Conservation (phyloP, 2,888 invertebrate species). For the Dryomyza anilis region DNA sequence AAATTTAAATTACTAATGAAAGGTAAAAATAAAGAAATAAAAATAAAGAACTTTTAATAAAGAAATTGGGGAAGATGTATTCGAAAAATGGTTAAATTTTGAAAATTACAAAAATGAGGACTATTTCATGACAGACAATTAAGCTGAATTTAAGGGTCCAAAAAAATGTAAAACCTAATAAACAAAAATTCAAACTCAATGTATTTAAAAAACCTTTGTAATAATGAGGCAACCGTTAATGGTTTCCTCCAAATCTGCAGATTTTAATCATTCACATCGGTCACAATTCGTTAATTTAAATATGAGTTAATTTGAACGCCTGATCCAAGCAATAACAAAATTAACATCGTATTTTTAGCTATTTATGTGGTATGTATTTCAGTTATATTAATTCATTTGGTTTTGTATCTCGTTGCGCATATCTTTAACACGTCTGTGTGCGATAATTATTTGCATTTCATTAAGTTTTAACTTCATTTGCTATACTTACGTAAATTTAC, state of each 20-base stretch:
- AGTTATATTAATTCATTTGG: neutral
- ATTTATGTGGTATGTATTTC: neutral
- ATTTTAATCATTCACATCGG: neutral
- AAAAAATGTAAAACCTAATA: neutral
- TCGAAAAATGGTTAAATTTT: too few relatives aligned
- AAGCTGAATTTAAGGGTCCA: neutral
- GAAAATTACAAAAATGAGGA: too few relatives aligned
- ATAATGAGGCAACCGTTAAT: too few relatives aligned
- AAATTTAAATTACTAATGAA: too few relatives aligned
- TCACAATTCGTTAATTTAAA: neutral
- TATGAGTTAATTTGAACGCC: too few relatives aligned
- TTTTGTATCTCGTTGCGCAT: neutral
- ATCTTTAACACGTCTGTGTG: neutral
- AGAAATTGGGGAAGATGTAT: too few relatives aligned
- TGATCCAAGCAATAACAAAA: too few relatives aligned
- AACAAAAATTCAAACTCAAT: too few relatives aligned
- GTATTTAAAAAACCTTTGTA: too few relatives aligned
- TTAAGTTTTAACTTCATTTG: constrained; percentile 1
- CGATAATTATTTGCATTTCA: neutral
- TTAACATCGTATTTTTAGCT: neutral
- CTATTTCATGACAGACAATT: neutral
- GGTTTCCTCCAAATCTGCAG: too few relatives aligned
- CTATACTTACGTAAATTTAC: neutral
- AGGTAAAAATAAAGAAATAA: too few relatives aligned
- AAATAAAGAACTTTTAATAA: too few relatives aligned